phyloP scores from a whole-genome alignment of 1,140 invertebrate genomes.

The Dufourea novaeangliae region DNA sequence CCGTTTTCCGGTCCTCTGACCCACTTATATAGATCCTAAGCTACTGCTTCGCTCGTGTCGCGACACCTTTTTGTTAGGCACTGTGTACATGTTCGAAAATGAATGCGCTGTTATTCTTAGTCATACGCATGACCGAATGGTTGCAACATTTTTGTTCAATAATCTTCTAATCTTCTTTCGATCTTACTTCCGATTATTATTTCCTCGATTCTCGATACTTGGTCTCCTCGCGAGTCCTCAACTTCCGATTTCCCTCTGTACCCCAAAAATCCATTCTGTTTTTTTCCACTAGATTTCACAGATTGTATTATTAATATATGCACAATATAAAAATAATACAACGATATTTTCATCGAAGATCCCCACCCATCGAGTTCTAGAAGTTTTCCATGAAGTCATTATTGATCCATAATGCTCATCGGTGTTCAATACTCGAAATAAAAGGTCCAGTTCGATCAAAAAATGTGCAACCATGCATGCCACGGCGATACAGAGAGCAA shows the following conservation, averaged over 20 bases:
- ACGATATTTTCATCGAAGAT: neutral
- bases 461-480: constrained; percentile 10
- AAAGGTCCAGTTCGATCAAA: neutral
- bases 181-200: neutral
- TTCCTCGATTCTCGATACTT: neutral
- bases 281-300: neutral
- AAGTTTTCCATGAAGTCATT: too few relatives aligned
- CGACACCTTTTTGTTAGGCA: neutral
- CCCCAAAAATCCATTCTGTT: neutral
- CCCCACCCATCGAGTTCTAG: neutral
- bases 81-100: neutral
- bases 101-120: neutral
- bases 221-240: neutral
- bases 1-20: constrained; percentile 37
- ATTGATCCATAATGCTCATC: too few relatives aligned
- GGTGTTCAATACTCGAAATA: neutral
- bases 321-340: constrained; percentile 41
- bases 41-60: constrained; percentile 50
- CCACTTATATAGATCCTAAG: constrained; percentile 68
- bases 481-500: neutral
- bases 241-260: neutral
- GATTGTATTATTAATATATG: neutral
- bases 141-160: constrained; percentile 5
- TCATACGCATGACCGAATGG: neutral
- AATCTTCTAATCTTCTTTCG: too few relatives aligned